phyloP scores from a whole-genome alignment of 1,140 invertebrate genomes.

The Procambarus clarkii region DNA sequence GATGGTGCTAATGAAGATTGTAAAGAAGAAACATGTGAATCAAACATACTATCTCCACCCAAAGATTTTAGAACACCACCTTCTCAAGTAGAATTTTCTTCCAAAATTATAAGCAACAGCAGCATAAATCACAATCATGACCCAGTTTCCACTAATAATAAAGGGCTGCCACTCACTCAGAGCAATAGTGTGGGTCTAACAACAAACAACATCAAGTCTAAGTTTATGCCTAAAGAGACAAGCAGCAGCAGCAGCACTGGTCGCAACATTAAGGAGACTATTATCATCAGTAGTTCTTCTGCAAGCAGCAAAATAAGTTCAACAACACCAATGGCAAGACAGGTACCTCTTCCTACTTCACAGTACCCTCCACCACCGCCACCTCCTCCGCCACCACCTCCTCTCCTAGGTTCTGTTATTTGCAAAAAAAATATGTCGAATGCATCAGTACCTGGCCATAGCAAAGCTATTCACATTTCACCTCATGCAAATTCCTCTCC shows the following conservation, averaged over 20 bases:
- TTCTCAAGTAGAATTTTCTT: slow-evolving; percentile 15
- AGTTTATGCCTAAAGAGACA: neutral
- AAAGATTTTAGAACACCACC: neutral
- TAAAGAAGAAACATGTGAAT: slow-evolving; percentile 10
- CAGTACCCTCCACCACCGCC: slow-evolving; percentile 41
- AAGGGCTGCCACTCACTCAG: neutral
- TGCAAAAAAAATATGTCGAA: neutral
- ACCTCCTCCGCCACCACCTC: slow-evolving; percentile 3
- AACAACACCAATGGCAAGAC: slow-evolving; percentile 17
- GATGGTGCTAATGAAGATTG: neutral
- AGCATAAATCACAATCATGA: neutral
- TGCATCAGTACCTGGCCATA: neutral
- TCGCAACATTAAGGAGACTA: neutral
- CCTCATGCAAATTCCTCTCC: neutral
- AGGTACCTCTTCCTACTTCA: slow-evolving; percentile 34
- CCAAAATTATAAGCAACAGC: slow-evolving; percentile 47
- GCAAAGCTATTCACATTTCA: slow-evolving; percentile 12
- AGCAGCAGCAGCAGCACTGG: slow-evolving; percentile 24
- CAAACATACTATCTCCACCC: neutral
- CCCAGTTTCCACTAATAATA: neutral
- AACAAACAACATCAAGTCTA: neutral
- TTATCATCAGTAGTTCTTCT: neutral
- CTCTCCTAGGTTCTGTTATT: too few species aligned
- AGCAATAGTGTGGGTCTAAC: neutral
- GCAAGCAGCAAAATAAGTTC: neutral